These are phyloP conservation scores for Octonoba sinensis DNA, from an alignment of 2,888 invertebrate species.

Conservation along the genomic window DNA sequence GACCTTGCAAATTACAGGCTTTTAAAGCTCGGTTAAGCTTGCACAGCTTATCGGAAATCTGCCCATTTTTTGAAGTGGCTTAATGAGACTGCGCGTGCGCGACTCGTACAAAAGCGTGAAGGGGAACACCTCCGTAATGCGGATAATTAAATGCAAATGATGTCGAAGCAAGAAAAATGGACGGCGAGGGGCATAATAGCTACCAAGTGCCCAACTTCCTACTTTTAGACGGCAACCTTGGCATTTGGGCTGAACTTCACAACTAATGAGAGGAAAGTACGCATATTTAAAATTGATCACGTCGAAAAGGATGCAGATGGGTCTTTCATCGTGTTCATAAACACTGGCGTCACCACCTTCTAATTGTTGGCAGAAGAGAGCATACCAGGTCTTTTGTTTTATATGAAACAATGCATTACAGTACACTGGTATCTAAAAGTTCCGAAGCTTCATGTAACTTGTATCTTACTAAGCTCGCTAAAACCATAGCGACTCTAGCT, in stretches of 20 bases:
- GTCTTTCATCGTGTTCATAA: no score
- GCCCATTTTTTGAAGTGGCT: constrained; percentile 22
- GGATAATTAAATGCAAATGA: constrained; percentile 60
- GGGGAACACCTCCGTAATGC: constrained; percentile 54
- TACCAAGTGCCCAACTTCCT: constrained; percentile 3
- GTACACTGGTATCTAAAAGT: no score
- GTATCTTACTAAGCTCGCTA: no score
- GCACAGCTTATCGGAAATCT: constrained; percentile 17
- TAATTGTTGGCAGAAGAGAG: no score
- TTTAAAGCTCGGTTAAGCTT: not conserved
- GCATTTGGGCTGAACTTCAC: not conserved
- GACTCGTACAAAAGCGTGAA: constrained; percentile 41
- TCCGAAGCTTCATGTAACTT: no score
- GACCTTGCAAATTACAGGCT: constrained; percentile 14
- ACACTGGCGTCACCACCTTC: no score
- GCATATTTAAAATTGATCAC: no score
- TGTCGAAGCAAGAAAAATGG: not conserved
- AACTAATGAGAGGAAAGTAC: not conserved
- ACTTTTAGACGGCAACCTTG: not conserved
- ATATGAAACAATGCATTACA: no score
- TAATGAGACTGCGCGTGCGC: constrained; percentile 11
- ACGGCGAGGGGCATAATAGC: not conserved
- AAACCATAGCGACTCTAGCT: no score
- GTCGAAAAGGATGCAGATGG: no score
- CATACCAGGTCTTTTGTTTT: no score